Evolutionary conservation across 2,797 vertebrate species (phyloP).

Genomic region (Molossus alvarezi): DNA sequence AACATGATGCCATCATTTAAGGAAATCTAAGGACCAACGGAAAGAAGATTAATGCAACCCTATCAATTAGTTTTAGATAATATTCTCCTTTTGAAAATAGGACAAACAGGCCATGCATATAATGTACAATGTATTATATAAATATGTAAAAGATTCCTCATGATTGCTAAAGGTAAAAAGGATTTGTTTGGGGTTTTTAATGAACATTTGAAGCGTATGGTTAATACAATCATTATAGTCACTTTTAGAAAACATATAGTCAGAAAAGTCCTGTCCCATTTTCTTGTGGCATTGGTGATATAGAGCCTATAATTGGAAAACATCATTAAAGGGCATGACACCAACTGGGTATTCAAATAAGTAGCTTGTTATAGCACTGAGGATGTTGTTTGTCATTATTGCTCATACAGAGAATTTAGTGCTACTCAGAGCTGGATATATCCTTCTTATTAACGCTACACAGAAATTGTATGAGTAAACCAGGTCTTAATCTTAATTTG

Average conservation of each 20-base stretch:
- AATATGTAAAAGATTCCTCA: conserved; percentile 58
- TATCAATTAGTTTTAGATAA: conserved; percentile 52
- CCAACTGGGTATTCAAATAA: not conserved
- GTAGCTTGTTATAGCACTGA: not conserved
- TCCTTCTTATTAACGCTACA: not conserved
- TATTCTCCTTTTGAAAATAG: conserved; percentile 74
- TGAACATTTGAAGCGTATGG: conserved; percentile 11
- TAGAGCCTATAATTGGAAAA: not conserved
- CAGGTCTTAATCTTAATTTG: not conserved
- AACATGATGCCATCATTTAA: conserved; percentile 94
- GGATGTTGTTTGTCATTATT: not conserved
- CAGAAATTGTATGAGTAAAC: not conserved
- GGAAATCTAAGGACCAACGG: conserved; percentile 54
- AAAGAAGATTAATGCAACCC: conserved; percentile 50
- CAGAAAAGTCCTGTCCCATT: not conserved
- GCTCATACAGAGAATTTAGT: conserved; percentile 6
- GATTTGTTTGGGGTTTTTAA: conserved; percentile 6
- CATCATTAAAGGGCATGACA: not conserved
- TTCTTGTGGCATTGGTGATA: not conserved
- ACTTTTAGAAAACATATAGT: not conserved
- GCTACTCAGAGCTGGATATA: not conserved
- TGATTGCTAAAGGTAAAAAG: conserved; percentile 64
- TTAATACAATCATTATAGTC: not conserved
- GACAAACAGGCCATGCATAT: not conserved
- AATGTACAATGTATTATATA: not conserved